phyloP scores from a whole-genome alignment of 2,797 vertebrate genomes.

The Peromyscus eremicus region DNA sequence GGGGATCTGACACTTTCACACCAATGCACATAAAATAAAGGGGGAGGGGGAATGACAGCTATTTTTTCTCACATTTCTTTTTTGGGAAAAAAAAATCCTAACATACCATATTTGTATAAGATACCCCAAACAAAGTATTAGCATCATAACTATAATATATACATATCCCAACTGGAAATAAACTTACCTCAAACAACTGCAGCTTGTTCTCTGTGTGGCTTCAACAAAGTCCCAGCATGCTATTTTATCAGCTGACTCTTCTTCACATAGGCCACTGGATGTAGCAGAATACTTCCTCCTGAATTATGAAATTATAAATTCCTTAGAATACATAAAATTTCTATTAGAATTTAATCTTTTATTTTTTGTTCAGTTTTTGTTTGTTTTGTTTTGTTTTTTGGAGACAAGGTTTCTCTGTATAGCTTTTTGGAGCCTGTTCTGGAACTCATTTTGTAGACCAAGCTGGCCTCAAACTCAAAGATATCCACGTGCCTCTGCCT shows the following conservation, averaged over 20 bases:
- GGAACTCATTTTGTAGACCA: neutral
- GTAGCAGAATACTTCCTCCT: slow-evolving; percentile 96
- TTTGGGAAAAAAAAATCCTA: slow-evolving; percentile 37
- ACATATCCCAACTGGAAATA: neutral
- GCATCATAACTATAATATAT: neutral
- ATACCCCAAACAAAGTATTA: slow-evolving; percentile 35
- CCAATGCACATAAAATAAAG: neutral
- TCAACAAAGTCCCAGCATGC: slow-evolving; percentile 98
- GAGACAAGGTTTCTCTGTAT: neutral
- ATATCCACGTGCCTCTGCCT: neutral
- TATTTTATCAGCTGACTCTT: slow-evolving; percentile 92
- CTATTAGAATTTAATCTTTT: slow-evolving; percentile 46
- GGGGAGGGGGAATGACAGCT: too few species aligned
- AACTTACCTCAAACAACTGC: slow-evolving; percentile 96
- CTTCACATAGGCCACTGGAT: slow-evolving; percentile 94
- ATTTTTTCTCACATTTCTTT: slow-evolving; percentile 22
- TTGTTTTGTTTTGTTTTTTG: neutral
- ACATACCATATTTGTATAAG: neutral
- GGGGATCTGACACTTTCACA: neutral
- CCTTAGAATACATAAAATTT: slow-evolving; percentile 74
- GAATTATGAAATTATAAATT: slow-evolving; percentile 81
- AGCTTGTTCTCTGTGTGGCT: slow-evolving; percentile 94
- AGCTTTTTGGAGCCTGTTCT: neutral
- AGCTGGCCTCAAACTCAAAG: neutral
- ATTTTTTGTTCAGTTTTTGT: neutral